Conservation (phyloP, 2,888 invertebrate genomes). For the Limnephilus lunatus region DNA sequence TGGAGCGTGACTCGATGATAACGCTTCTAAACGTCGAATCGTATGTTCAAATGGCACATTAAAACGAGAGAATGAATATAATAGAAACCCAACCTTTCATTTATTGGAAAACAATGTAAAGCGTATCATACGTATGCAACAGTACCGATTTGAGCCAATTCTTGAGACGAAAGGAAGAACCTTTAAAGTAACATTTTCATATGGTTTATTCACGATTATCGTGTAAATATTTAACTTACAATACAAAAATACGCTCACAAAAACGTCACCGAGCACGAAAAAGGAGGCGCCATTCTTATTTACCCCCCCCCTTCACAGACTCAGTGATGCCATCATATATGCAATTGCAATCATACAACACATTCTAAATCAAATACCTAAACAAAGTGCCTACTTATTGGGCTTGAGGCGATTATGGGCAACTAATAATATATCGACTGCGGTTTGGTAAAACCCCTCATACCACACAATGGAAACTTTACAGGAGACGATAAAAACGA, state of each 20-base stretch:
- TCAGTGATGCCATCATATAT: constrained; percentile 34
- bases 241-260: constrained; percentile 61
- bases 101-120: constrained; percentile 57
- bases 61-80: constrained; percentile 41
- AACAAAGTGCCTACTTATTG: neutral
- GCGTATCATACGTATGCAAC: constrained; percentile 25
- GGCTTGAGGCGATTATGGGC: neutral
- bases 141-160: constrained; percentile 28
- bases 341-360: constrained; percentile 23
- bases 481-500: too few species aligned
- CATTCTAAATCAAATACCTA: neutral
- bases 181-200: constrained; percentile 38
- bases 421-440: neutral
- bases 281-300: constrained; percentile 62
- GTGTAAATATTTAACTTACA: constrained; percentile 52
- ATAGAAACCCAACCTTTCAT: constrained; percentile 62
- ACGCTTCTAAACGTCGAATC: neutral
- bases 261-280: constrained; percentile 61
- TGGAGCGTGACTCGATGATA: neutral
- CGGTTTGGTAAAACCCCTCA: too few species aligned
- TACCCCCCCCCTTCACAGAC: constrained; percentile 50
- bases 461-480: too few species aligned
- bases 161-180: constrained; percentile 43
- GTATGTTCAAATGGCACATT: constrained; percentile 3
- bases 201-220: constrained; percentile 36